These are phyloP conservation scores for Sebastes vulpes DNA, from an alignment of 2,797 vertebrate species.

Conservation along the genomic window DNA sequence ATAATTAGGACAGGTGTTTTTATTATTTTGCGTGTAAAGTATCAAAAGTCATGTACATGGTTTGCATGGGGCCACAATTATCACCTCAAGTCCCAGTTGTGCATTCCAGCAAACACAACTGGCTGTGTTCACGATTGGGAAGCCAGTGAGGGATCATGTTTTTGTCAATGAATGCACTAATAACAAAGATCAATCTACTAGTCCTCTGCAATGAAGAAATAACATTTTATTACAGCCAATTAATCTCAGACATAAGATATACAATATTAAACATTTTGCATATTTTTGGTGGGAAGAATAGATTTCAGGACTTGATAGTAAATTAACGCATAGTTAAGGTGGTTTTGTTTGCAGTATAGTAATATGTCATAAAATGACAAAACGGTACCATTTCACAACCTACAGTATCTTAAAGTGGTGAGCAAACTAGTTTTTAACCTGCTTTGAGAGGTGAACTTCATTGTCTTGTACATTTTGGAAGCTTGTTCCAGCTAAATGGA, in stretches of 20 bases:
- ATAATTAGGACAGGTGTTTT: not conserved
- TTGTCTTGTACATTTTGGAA: not conserved
- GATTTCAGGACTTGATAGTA: not conserved
- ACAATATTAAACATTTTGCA: not conserved
- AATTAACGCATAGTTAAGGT: not conserved
- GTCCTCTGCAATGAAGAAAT: too few species aligned
- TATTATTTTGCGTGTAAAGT: not conserved
- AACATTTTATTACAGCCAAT: not conserved
- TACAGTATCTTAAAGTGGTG: not conserved
- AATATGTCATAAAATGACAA: too few species aligned
- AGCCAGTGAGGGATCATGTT: not conserved
- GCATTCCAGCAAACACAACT: not conserved
- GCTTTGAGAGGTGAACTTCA: not conserved
- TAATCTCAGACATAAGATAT: not conserved
- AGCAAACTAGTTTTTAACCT: not conserved
- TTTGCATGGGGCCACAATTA: not conserved
- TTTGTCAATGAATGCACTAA: not conserved
- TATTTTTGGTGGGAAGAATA: not conserved
- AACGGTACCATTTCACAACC: too few species aligned
- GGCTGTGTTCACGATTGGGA: not conserved
- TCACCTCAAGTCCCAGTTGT: not conserved
- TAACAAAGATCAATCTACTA: too few species aligned
- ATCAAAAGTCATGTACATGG: not conserved
- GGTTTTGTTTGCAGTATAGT: too few species aligned
- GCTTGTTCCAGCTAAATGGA: not conserved